Conservation (phyloP, 2,888 invertebrate species). For the Aleiodes leptofemur region DNA sequence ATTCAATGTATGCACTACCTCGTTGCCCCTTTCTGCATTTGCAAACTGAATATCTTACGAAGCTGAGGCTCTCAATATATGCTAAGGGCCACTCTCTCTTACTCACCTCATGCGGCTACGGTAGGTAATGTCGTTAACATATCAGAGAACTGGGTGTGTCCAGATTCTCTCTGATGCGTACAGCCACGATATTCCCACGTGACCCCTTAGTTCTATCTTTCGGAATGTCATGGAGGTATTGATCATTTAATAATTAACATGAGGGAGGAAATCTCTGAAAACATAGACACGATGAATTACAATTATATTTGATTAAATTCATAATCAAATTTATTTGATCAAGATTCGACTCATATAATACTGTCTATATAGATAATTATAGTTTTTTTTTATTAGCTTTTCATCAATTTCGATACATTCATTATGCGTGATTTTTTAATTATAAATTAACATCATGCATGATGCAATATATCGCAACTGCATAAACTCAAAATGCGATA, state of each 20-base stretch:
- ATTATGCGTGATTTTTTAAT: neutral
- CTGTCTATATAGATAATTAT: neutral
- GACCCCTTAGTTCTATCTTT: conserved; percentile 54
- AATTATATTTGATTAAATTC: neutral
- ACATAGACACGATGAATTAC: neutral
- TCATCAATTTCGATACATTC: neutral
- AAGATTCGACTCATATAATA: neutral
- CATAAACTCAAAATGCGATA: neutral
- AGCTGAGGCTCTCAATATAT: conserved; percentile 43
- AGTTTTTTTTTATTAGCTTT: neutral
- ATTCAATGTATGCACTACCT: conserved; percentile 13
- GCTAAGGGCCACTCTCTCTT: conserved; percentile 43
- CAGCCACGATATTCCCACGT: conserved; percentile 61
- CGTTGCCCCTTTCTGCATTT: conserved; percentile 34
- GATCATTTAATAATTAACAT: neutral
- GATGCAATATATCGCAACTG: neutral
- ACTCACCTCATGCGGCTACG: conserved; percentile 32
- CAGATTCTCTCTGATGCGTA: conserved; percentile 41
- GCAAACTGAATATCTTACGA: conserved; percentile 48
- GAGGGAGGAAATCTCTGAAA: neutral
- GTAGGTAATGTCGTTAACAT: conserved; percentile 62
- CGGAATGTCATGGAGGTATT: conserved; percentile 52
- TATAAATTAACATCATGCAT: neutral
- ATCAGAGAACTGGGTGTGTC: conserved; percentile 64
- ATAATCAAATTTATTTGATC: conserved; percentile 10